These are phyloP conservation scores for Galeopterus variegatus DNA, from an alignment of 2,113 vertebrate species.

Conservation along the genomic window DNA sequence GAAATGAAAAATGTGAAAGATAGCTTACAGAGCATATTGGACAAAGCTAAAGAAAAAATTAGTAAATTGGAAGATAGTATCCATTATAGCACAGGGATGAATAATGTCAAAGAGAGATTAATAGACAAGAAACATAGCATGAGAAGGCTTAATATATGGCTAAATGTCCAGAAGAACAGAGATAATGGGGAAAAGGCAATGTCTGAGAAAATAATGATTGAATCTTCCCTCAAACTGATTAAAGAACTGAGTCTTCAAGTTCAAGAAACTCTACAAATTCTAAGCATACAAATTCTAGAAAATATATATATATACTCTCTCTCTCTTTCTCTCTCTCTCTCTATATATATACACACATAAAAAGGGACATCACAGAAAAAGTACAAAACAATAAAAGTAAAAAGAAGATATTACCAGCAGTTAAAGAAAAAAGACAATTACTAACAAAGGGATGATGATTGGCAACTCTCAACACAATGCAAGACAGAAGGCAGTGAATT, in stretches of 20 bases:
- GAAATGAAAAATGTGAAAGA: neutral
- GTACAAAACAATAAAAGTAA: neutral
- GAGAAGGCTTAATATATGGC: neutral
- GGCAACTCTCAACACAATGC: neutral
- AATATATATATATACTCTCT: no score
- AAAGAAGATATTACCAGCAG: neutral
- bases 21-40: neutral
- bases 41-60: neutral
- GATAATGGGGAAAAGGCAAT: neutral
- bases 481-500: neutral
- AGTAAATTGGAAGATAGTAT: neutral
- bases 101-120: neutral
- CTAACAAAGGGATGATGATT: constrained; percentile 10
- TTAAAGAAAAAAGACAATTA: neutral
- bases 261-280: constrained; percentile 1
- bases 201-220: neutral
- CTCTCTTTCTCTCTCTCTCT: no score
- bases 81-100: neutral
- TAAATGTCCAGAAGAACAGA: neutral
- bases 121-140: neutral
- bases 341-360: neutral
- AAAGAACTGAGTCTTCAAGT: neutral
- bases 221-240: neutral
- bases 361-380: neutral
- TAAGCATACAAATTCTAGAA: neutral